Evolutionary conservation across 53 echinoderm and acorn worm species (phyloP), one percentile per base, ranked within the genome.

Genomic region (Hippasteria phrygiana): DNA sequence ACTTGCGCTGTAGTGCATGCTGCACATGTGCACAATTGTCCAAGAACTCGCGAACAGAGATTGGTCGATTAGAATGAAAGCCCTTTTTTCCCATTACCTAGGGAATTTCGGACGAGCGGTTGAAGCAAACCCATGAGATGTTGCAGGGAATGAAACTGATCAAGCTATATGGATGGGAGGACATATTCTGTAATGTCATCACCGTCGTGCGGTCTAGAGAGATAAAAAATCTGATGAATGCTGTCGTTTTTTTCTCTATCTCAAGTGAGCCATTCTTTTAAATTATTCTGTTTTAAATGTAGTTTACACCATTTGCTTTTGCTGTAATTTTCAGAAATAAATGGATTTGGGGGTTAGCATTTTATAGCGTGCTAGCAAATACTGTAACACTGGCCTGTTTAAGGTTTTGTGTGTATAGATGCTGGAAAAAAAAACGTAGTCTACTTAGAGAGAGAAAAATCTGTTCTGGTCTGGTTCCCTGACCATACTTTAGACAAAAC

Each of bases 141-240:
- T 59, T 96, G 77, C 96, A 96, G 48, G 96, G 96, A 13, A 96
- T 96, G 65, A 96, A 96, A 54, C 91, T 96, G 33, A 89, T 96
- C 43, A 96, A 96, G 66, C 89, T 96, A 16, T 94, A 96, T 17
- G 96, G 93, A 13, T 94, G 94, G 96, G 94, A 96, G 89, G 82
- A 89, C 40, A 89, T 96, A 47, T 96, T 93, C 65, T 79, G 93
- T 50, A 65, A 74, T 3, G 80, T 70, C 75, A 93, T 94, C 32
- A 81, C 89, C 16, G 64, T 56, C 28, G 78, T 87, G 35, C 74
- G 96, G 31, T 63, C 34, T 27, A 40, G 59, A 3, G 93, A 96
- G 74, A 81, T 96, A 5, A 56, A 43, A 74, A 91, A 88, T 54
- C 36, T 96, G 18, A 86, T 92, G 33, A 59, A 20, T 11, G 75